A percentile compares a stretch with the other conserved stretches of the same genome.
Evolutionary conservation across 2,113 vertebrate species (phyloP).

Genomic region (Gambusia affinis): DNA sequence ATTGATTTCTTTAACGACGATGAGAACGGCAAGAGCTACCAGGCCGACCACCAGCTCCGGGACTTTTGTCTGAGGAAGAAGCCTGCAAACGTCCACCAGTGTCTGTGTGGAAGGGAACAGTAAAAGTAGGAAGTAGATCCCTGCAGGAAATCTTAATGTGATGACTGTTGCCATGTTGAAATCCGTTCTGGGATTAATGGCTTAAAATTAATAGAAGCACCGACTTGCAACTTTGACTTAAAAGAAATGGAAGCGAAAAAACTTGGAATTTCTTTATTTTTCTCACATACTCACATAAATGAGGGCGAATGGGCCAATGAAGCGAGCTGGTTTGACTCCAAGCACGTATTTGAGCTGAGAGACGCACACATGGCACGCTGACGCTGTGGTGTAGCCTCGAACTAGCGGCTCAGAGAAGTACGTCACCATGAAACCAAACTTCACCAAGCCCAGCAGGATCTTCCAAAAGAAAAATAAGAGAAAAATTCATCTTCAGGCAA

Average conservation of each 20-base stretch:
- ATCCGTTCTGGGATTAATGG: neutral
- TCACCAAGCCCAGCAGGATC: conserved; percentile 89
- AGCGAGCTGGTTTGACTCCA: conserved; percentile 76
- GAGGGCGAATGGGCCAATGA: conserved; percentile 84
- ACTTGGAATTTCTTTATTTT: neutral
- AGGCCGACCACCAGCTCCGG: conserved; percentile 84
- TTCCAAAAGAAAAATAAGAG: conserved; percentile 49
- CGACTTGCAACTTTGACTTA: neutral
- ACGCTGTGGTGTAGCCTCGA: conserved; percentile 90
- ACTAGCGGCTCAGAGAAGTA: conserved; percentile 95
- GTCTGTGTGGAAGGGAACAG: conserved; percentile 71
- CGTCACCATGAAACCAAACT: conserved; percentile 93
- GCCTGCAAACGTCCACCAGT: conserved; percentile 81
- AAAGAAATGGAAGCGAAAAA: neutral
- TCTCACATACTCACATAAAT: conserved; percentile 84
- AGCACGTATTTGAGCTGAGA: conserved; percentile 94
- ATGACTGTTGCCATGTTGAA: neutral
- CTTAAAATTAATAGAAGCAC: neutral
- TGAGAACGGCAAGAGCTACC: conserved; percentile 82
- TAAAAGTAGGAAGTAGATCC: neutral
- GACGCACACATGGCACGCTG: conserved; percentile 86
- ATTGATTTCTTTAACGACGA: conserved; percentile 87
- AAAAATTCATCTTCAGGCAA: neutral
- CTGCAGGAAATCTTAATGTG: neutral
- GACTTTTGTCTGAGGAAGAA: conserved; percentile 79